phyloP scores from a whole-genome alignment of 1,140 invertebrate genomes.

The Littorina saxatilis region DNA sequence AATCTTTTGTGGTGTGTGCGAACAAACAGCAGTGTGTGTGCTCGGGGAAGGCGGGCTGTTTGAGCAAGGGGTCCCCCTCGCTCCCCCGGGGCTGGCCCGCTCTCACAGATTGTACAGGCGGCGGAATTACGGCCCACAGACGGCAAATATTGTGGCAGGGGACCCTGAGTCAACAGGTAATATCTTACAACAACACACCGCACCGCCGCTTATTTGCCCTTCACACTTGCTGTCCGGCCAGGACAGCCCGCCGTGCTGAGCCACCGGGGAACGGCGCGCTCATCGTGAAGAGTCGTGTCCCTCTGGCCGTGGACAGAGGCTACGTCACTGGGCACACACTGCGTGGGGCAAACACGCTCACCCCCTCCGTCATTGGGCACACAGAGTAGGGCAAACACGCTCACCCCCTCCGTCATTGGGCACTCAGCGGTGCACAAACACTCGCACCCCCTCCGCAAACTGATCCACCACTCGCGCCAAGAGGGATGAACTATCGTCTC shows the following conservation, averaged over 20 bases:
- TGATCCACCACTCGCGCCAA: slow-evolving; percentile 1
- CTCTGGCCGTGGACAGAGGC: no score
- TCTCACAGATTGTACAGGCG: slow-evolving; percentile 19
- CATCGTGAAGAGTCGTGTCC: no score
- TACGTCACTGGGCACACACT: not conserved
- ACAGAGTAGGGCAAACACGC: no score
- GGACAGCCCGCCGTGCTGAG: no score
- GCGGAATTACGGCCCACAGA: slow-evolving; percentile 35
- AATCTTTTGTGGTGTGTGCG: slow-evolving; percentile 40
- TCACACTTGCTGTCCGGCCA: slow-evolving; percentile 38
- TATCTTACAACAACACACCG: slow-evolving; percentile 47
- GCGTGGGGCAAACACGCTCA: not conserved
- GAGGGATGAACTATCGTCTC: no score
- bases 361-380: no score
- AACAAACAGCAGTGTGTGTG: slow-evolving; percentile 38
- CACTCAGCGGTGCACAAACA: not conserved
- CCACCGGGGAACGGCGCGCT: no score
- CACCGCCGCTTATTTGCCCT: slow-evolving; percentile 42
- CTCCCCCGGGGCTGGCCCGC: not conserved
- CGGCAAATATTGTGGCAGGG: slow-evolving; percentile 43
- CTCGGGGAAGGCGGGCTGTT: slow-evolving; percentile 26
- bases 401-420: not conserved
- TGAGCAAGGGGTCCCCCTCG: slow-evolving; percentile 25
- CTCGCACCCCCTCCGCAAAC: not conserved
- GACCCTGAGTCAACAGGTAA: slow-evolving; percentile 46